phyloP scores from a whole-genome alignment of 92 coral and sea anemone species.

The Paragorgia papillata region DNA sequence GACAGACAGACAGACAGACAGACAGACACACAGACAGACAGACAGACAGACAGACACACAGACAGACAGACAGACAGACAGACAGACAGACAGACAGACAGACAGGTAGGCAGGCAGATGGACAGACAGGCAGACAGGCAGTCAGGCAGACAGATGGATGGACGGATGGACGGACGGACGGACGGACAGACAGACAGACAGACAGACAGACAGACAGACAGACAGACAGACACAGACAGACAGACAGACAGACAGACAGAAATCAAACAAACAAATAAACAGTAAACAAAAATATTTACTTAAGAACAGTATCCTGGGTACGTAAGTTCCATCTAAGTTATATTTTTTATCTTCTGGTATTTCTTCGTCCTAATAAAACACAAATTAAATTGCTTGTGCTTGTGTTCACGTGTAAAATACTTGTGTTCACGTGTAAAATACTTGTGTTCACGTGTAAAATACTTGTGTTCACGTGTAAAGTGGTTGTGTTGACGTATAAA shows the following conservation, averaged over 20 bases:
- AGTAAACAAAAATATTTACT: conserved; percentile 49
- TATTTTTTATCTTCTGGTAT: conserved; percentile 79
- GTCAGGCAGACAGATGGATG: not conserved
- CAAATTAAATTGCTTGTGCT: too few species aligned
- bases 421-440: too few species aligned
- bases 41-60: not conserved
- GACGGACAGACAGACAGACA: not conserved
- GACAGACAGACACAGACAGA: not conserved
- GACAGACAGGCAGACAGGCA: not conserved
- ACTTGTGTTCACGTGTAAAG: too few species aligned
- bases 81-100: not conserved
- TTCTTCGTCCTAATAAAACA: conserved; percentile 81
- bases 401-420: too few species aligned
- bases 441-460: too few species aligned
- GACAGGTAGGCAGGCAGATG: not conserved
- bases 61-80: not conserved
- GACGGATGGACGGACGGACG: not conserved
- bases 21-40: not conserved
- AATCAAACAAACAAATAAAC: not conserved
- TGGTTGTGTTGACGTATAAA: too few species aligned
- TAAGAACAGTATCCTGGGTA: conserved; percentile 89
- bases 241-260: not conserved
- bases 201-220: not conserved
- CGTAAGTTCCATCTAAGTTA: conserved; percentile 85
- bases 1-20: not conserved